Base-by-base conservation (phyloP, 2,113 vertebrate species). In the Lathamus discolor region DNA sequence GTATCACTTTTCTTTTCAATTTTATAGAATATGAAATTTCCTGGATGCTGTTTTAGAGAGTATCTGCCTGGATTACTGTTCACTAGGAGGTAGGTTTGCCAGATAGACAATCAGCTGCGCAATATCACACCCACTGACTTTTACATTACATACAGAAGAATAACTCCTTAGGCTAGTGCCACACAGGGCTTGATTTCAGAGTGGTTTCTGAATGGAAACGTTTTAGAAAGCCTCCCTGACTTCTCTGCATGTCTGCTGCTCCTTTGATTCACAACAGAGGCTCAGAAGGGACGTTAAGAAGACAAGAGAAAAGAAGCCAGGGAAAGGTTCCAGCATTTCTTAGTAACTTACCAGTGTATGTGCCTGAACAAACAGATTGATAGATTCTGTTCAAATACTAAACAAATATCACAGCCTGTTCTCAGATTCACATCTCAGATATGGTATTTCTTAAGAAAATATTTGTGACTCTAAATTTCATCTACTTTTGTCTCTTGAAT, bases 391-490 rank as follows among this genome's bases (percentile, higher is more conserved):
- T 90, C 90, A 95, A 95, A 96, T 72, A 95, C 78, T 92, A 93
- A 95, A 96, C 69, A 93, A 96, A 95, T 96, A 96, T 84, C 93
- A 96, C 88, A 92, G 88, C 76, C 90, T 95, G 88, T 88, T 96
- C 92, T 94, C 86, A 78, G 92, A 93, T 81, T 90, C 95, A 79
- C 48, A 68, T 73, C 66, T 94, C 69, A 64, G 61, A 39, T 55
- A 93, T 88, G 83, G 72, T 95, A 96, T 96, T 97, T 94, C 90
- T 91, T 93, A 84, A 91, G 92, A 95, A 94, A 96, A 97, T 84
- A 96, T 92, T 96, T 93, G 83, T 79, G 73, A 79, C 37, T 81
- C 93, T 92, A 97, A 96, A 96, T 96, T 93, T 92, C 90, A 96
- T 35, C 80, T 86, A 20, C 83, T 81, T 90, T 79, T 82, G 43